Evolutionary conservation across 2,113 vertebrate species (phyloP).

Genomic region (Pachypanchax playfairii): DNA sequence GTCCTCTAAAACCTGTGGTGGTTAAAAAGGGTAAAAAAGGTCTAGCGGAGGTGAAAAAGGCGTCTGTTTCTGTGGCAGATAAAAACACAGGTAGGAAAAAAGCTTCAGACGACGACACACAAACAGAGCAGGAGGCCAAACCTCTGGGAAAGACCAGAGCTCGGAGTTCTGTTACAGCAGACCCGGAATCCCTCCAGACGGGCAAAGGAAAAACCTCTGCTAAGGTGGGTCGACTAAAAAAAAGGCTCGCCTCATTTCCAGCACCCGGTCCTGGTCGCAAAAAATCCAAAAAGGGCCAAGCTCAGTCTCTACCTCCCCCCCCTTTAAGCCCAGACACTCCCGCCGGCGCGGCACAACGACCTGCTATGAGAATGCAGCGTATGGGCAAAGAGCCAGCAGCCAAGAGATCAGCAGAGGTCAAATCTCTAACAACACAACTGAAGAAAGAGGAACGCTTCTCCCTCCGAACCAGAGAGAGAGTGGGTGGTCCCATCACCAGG

Average conservation of each 20-base stretch:
- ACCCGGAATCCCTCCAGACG: constrained; percentile 70
- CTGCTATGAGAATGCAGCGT: constrained; percentile 81
- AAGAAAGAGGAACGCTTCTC: constrained; percentile 89
- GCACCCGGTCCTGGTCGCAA: constrained; percentile 73
- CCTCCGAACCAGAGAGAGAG: constrained; percentile 83
- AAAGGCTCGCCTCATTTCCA: constrained; percentile 77
- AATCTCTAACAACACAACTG: constrained; percentile 43
- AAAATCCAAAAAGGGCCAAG: constrained; percentile 84
- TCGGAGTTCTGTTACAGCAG: constrained; percentile 82
- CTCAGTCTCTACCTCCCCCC: constrained; percentile 79
- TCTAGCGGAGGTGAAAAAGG: constrained; percentile 80
- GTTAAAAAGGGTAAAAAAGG: constrained; percentile 83
- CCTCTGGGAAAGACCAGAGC: constrained; percentile 89
- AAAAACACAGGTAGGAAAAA: constrained; percentile 81
- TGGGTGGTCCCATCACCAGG: constrained; percentile 90
- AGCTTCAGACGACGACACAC: constrained; percentile 84
- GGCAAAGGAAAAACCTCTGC: constrained; percentile 77
- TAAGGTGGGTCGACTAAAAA: constrained; percentile 76
- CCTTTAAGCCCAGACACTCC: constrained; percentile 46
- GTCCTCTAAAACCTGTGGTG: constrained; percentile 89
- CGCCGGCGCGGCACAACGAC: constrained; percentile 60
- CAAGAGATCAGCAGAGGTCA: constrained; percentile 80
- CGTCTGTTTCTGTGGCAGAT: constrained; percentile 62
- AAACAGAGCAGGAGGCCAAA: constrained; percentile 76
- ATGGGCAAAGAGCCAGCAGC: constrained; percentile 82